Evolutionary conservation across 2,888 invertebrate species (phyloP), one percentile per base, ranked within the genome.

Genomic region (Melinopterus prodromus): DNA sequence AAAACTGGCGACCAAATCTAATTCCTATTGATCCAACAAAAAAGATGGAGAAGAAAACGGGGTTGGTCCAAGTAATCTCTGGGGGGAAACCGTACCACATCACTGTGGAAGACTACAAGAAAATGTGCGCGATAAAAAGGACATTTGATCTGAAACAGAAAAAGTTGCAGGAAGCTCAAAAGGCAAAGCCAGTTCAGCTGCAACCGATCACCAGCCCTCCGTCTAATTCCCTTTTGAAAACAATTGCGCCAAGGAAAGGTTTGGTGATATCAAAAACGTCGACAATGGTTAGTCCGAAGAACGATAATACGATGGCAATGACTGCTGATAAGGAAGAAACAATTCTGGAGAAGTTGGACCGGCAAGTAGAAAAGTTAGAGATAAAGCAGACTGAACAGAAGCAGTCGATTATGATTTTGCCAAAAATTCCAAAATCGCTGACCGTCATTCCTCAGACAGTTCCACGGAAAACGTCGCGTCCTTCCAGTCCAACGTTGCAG

Each of bases 21-120:
- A 93, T 95, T 90, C 94, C 94, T 2, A 93, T 94, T 9, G 89
- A 89, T 84, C 87, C 89, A 0, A 85, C 77, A 16, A 87, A 87
- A 83, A 88, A 87, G 80, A 78, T 83, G 4, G 84, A 86, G 72
- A 85, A 86, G 78, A 88, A 87, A 82, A 93, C 93, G 4, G 93
- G 93, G 79, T 89, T 94, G 26, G 93, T 95, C n/a, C 94, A 95
- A 85, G 94, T 94, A 0, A 93, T 94, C 86, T 94, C 95, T 0
- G 93, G 94, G 0, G 95, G 95, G n/a, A 94, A 94, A 85, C 93
- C 95, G 0, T 95, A 94, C 88, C 94, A 95, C 87, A 93, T 96
- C 84, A 95, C 95, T 3, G 91, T 95, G 69, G 93, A 94, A 77
- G 95, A 96, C 86, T 95, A 95, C 89, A 95, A 95, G 88, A 94